A percentile compares a stretch with the other conserved stretches of the same genome.
phyloP scores from a whole-genome alignment of 2,888 invertebrate genomes.

The Melieria picta region DNA sequence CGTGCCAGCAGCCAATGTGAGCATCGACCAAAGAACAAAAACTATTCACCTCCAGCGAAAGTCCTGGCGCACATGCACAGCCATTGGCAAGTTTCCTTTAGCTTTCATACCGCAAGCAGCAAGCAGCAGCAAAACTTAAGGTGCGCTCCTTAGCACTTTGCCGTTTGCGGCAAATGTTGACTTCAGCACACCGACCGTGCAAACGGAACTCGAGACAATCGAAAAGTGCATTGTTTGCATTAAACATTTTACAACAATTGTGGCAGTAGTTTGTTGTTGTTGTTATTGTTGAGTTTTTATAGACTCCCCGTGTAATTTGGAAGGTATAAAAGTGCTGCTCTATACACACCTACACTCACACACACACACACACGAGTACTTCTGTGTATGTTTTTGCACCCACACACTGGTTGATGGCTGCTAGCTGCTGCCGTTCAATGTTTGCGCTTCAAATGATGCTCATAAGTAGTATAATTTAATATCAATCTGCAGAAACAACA shows the following conservation, averaged over 20 bases:
- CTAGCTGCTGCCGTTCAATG: constrained; percentile 51
- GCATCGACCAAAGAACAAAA: not conserved
- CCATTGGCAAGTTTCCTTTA: not conserved
- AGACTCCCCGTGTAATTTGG: constrained; percentile 12
- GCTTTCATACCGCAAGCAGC: not conserved
- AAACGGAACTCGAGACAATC: constrained; percentile 23
- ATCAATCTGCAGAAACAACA: constrained; percentile 52
- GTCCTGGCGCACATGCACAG: too few relatives aligned
- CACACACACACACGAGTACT: not conserved
- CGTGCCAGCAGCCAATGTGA: constrained; percentile 23
- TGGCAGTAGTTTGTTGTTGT: constrained; percentile 49
- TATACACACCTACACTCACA: not conserved
- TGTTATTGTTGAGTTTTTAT: constrained; percentile 48
- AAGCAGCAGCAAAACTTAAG: not conserved
- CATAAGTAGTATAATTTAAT: constrained; percentile 65
- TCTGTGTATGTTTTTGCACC: not conserved
- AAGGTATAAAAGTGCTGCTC: not conserved
- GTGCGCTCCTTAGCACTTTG: not conserved
- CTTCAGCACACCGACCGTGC: not conserved
- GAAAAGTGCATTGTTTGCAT: constrained; percentile 44
- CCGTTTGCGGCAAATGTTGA: constrained; percentile 2
- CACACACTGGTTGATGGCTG: constrained; percentile 18
- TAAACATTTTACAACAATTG: constrained; percentile 50
- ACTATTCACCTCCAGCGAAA: too few relatives aligned
- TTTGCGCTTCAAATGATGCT: constrained; percentile 56